phyloP scores from a whole-genome alignment of 2,888 invertebrate species.

The Linnaemya tessellans region DNA sequence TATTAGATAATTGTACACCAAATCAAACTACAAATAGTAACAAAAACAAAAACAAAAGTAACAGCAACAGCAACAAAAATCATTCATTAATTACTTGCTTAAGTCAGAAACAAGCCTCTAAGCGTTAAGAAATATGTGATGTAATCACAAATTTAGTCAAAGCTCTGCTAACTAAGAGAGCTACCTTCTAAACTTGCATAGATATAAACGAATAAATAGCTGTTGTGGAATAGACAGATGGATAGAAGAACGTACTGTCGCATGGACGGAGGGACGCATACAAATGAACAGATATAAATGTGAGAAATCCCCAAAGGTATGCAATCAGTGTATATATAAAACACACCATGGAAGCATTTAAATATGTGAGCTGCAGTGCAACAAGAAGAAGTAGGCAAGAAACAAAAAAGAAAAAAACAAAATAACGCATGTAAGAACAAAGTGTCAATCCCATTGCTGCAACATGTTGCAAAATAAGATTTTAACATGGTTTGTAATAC shows the following conservation, averaged over 20 bases:
- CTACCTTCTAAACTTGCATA: slow-evolving; percentile 18
- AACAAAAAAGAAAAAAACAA: slow-evolving; percentile 24
- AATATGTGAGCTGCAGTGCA: slow-evolving; percentile 37
- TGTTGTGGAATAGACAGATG: slow-evolving; percentile 51
- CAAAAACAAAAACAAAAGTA: slow-evolving; percentile 28
- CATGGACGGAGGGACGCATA: slow-evolving; percentile 7
- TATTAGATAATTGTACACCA: slow-evolving; percentile 51
- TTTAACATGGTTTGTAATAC: slow-evolving; percentile 57
- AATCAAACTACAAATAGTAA: slow-evolving; percentile 36
- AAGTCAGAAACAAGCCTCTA: slow-evolving; percentile 63
- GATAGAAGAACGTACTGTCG: slow-evolving; percentile 4
- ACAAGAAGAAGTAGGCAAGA: not conserved
- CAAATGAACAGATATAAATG: slow-evolving; percentile 62
- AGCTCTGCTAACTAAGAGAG: slow-evolving; percentile 54
- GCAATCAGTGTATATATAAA: slow-evolving; percentile 63
- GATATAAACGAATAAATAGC: slow-evolving; percentile 24
- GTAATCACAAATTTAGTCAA: slow-evolving; percentile 69
- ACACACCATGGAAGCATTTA: slow-evolving; percentile 56
- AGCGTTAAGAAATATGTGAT: slow-evolving; percentile 70
- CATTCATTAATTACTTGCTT: slow-evolving; percentile 70
- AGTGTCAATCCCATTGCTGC: slow-evolving; percentile 73
- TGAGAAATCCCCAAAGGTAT: slow-evolving; percentile 72
- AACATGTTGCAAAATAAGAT: slow-evolving; percentile 70
- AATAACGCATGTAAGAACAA: slow-evolving; percentile 67
- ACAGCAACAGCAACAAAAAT: slow-evolving; percentile 44